phyloP scores from a whole-genome alignment of 2,888 invertebrate species.

The Tetheella fluctuosa region DNA sequence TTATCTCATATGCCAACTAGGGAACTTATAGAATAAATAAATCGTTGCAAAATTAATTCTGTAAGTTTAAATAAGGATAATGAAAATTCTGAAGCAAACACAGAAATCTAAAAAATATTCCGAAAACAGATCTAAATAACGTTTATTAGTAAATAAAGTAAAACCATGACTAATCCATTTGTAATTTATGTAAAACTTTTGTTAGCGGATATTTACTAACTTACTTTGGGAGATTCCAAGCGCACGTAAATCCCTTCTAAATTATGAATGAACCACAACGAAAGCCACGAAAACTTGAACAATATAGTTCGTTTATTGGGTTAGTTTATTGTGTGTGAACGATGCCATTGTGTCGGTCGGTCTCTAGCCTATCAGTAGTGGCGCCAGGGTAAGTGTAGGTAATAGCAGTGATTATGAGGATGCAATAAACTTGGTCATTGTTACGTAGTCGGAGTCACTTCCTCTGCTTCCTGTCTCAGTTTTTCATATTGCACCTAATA shows the following conservation, averaged over 20 bases:
- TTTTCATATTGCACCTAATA: not conserved
- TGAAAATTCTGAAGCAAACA: too few species aligned
- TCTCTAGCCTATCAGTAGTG: constrained; percentile 38
- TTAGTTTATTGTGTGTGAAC: constrained; percentile 58
- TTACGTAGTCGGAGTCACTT: constrained; percentile 16
- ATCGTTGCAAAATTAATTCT: too few species aligned
- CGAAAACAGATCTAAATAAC: too few species aligned
- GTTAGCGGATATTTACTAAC: constrained; percentile 47
- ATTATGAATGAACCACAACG: constrained; percentile 54
- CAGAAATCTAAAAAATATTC: too few species aligned
- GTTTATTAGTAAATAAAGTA: constrained; percentile 2
- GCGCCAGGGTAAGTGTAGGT: constrained; percentile 44
- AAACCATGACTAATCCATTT: constrained; percentile 18
- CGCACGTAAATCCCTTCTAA: constrained; percentile 43
- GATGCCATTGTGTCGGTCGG: constrained; percentile 19
- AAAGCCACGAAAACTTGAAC: constrained; percentile 38
- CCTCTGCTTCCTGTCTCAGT: constrained; percentile 16
- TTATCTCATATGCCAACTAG: too few species aligned
- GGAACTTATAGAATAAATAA: too few species aligned
- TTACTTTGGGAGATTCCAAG: constrained; percentile 35
- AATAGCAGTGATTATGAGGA: constrained; percentile 18
- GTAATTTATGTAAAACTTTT: not conserved
- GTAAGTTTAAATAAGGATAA: too few species aligned
- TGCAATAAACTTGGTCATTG: constrained; percentile 27
- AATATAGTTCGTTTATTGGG: constrained; percentile 56